Evolutionary conservation across 2,888 invertebrate species (phyloP).

Genomic region (Drosophila maculinotata): DNA sequence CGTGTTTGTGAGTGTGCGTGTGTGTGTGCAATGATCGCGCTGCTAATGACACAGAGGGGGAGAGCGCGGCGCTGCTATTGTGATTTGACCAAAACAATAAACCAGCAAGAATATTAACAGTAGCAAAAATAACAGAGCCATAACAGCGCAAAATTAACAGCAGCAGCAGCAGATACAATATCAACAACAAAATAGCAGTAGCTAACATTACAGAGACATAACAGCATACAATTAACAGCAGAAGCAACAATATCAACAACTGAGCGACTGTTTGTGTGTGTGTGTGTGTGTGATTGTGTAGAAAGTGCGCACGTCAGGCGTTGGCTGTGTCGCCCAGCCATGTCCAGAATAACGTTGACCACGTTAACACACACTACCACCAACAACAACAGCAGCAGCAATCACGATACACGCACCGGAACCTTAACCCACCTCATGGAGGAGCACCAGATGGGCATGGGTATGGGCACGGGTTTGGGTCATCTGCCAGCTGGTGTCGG

Average conservation of each 20-base stretch:
- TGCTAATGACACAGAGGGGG: slow-evolving; percentile 38
- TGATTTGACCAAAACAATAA: slow-evolving; percentile 71
- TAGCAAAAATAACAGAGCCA: slow-evolving; percentile 48
- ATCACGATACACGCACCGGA: slow-evolving; percentile 66
- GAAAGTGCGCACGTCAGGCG: slow-evolving; percentile 75
- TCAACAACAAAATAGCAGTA: slow-evolving; percentile 49
- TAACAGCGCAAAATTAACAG: slow-evolving; percentile 29
- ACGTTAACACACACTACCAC: slow-evolving; percentile 62
- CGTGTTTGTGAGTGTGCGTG: slow-evolving; percentile 36
- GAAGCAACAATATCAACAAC: slow-evolving; percentile 49
- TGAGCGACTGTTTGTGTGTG: slow-evolving; percentile 15
- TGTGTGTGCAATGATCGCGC: slow-evolving; percentile 52
- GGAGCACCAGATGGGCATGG: slow-evolving; percentile 72
- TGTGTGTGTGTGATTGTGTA: slow-evolving; percentile 49
- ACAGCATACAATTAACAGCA: slow-evolving; percentile 29
- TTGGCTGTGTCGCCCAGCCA: slow-evolving; percentile 59
- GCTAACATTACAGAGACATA: slow-evolving; percentile 46
- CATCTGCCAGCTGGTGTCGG: slow-evolving; percentile 47
- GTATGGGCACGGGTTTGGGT: too few species aligned
- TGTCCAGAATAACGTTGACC: slow-evolving; percentile 72
- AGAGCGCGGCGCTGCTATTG: slow-evolving; percentile 58
- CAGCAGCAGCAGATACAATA: slow-evolving; percentile 38
- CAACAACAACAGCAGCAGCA: slow-evolving; percentile 56
- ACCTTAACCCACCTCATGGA: slow-evolving; percentile 80
- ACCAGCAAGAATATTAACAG: slow-evolving; percentile 40